A percentile compares a stretch with the other conserved stretches of the same genome.
Evolutionary conservation across 2,797 vertebrate species (phyloP).

Genomic region (Spheniscus humboldti): DNA sequence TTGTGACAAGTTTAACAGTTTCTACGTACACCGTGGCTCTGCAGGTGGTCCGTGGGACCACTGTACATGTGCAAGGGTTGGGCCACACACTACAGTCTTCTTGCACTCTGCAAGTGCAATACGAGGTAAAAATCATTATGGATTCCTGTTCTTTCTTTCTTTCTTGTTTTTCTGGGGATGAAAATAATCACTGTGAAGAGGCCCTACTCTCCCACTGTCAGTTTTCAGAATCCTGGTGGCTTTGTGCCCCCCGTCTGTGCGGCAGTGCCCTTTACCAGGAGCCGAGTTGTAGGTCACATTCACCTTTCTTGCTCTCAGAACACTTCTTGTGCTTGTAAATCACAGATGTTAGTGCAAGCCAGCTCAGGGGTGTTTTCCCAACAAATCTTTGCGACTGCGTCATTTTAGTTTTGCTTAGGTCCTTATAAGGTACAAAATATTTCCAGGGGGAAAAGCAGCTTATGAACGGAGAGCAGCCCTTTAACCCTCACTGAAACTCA

Average conservation of each 20-base stretch:
- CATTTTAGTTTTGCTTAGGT: background rate
- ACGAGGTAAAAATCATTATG: background rate
- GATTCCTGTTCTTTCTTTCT: background rate
- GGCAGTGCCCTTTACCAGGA: background rate
- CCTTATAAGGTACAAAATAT: background rate
- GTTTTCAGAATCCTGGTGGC: rapidly evolving
- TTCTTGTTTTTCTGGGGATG: background rate
- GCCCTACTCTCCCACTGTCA: background rate
- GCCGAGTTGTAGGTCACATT: background rate
- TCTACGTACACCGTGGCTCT: background rate
- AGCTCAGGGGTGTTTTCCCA: background rate
- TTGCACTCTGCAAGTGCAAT: background rate
- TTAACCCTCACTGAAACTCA: background rate
- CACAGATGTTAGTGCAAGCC: background rate
- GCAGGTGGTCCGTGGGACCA: background rate
- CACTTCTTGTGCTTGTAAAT: background rate
- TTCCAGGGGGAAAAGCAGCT: background rate
- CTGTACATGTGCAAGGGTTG: rapidly evolving
- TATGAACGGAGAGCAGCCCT: background rate
- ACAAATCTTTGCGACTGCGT: background rate
- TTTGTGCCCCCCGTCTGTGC: background rate
- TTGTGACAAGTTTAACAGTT: background rate
- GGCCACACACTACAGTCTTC: background rate
- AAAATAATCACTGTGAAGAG: background rate
- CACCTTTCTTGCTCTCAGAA: background rate